phyloP scores from a whole-genome alignment of 2,113 vertebrate genomes.

The Blennius ocellaris region DNA sequence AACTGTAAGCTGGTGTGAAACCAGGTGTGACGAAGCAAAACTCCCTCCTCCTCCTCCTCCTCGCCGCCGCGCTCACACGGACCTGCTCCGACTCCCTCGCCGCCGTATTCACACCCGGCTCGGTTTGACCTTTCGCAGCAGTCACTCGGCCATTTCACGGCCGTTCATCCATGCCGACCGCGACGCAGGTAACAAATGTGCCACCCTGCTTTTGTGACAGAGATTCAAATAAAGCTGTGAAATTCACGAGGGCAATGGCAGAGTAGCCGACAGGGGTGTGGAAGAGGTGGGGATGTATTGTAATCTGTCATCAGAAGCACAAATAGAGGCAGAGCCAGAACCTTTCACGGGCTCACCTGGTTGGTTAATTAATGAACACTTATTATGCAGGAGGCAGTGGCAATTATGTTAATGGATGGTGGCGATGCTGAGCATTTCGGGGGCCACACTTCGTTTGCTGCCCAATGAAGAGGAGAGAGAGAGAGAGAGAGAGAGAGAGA shows the following conservation, averaged over 20 bases:
- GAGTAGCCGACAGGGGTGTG: neutral
- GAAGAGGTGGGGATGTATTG: neutral
- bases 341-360: neutral
- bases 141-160: conserved; percentile 34
- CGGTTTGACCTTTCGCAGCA: conserved; percentile 48
- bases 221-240: conserved; percentile 16
- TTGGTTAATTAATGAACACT: conserved; percentile 12
- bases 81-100: conserved; percentile 4
- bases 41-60: neutral
- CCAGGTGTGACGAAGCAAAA: conserved; percentile 17
- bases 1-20: conserved; percentile 7
- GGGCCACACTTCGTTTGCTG: conserved; percentile 51
- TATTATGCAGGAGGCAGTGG: conserved; percentile 11
- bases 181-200: conserved; percentile 33
- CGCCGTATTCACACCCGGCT: conserved; percentile 26
- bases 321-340: neutral
- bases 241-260: conserved; percentile 5
- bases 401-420: conserved; percentile 34
- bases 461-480: conserved; percentile 10
- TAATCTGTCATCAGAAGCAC: neutral
- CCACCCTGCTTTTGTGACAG: conserved; percentile 11
- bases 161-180: conserved; percentile 10
- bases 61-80: neutral
- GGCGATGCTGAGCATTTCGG: conserved; percentile 21
- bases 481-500: conserved; percentile 5